Evolutionary conservation across 2,113 vertebrate genomes (phyloP).

Genomic region (Sceloporus undulatus): DNA sequence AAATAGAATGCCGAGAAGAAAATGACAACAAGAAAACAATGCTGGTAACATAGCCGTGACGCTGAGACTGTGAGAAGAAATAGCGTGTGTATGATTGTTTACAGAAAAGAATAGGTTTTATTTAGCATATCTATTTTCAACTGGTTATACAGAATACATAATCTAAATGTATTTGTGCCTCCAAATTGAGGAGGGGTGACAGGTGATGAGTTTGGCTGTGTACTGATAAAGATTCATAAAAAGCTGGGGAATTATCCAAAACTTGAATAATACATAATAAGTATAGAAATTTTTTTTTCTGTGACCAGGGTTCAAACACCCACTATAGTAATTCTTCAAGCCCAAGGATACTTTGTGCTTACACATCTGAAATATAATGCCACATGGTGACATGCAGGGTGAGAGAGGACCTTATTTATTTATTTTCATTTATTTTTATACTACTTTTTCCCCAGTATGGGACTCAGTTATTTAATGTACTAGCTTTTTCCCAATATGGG

Average conservation of each 20-base stretch:
- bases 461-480: neutral
- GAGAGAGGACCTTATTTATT: neutral
- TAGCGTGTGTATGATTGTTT: constrained; percentile 54
- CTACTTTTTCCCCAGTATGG: neutral
- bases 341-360: neutral
- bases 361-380: neutral
- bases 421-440: neutral
- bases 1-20: constrained; percentile 55
- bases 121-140: constrained; percentile 59
- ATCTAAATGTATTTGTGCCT: constrained; percentile 38
- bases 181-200: constrained; percentile 29
- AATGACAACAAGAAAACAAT: constrained; percentile 35
- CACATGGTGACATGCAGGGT: neutral
- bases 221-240: constrained; percentile 59
- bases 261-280: neutral
- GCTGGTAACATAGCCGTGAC: constrained; percentile 45
- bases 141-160: constrained; percentile 39
- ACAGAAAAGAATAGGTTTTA: constrained; percentile 63
- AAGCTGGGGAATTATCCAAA: constrained; percentile 36
- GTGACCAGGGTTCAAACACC: neutral
- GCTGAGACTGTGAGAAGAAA: constrained; percentile 59
- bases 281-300: constrained; percentile 9
- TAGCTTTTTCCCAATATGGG: no score
- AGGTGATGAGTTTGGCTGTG: constrained; percentile 45
- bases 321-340: neutral